Base-by-base conservation (phyloP, 2,113 vertebrate species). In the Platysteira castanea region DNA sequence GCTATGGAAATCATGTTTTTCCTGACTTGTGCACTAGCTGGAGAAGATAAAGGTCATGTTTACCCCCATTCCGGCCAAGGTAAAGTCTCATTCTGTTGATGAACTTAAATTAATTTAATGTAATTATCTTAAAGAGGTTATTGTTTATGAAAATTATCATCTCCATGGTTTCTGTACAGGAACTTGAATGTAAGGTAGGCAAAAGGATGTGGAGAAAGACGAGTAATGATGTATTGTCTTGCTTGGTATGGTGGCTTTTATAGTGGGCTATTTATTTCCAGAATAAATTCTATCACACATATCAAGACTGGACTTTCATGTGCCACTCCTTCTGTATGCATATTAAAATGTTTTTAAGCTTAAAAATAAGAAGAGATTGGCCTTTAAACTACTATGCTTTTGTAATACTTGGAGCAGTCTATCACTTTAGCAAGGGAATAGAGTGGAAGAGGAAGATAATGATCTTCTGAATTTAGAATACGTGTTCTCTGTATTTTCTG, bases 21-120 rank as follows among this genome's bases (percentile, higher is more conserved):
- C 4, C 50, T 84, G 23, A 21, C 6, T 63, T 63, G 56, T 63
- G 14, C 9, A 17, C 30, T 59, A 50, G 17, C 30, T 92, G 41
- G 11, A 63, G 35, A 87, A 24, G 4, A 11, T 46, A 3, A 69
- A 77, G 11, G 53, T 37, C 3, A 11, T 47, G 85, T 79, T 85
- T 52, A 35, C 2, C 3, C 16, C n/a, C 1, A 4, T 60, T 88
- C 14, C 18, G 75, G 39, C 5, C 7, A 24, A 59, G 9, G 8
- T 75, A 2, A 71, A 83, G 14, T 35, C 27, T 4, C 3, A 1
- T 14, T 61, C 7, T 64, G 13, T 6, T 2, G 0, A 46, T 17
- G 6, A 81, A 74, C 6, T 64, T 57, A 23, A 41, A 35, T 39
- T 24, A 39, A 47, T 39, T 76, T 54, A 70, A 53, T 22, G 3